A percentile compares a stretch with the other conserved stretches of the same genome.
phyloP scores from a whole-genome alignment of 2,888 invertebrate species.

The Aleiodes testaceus region DNA sequence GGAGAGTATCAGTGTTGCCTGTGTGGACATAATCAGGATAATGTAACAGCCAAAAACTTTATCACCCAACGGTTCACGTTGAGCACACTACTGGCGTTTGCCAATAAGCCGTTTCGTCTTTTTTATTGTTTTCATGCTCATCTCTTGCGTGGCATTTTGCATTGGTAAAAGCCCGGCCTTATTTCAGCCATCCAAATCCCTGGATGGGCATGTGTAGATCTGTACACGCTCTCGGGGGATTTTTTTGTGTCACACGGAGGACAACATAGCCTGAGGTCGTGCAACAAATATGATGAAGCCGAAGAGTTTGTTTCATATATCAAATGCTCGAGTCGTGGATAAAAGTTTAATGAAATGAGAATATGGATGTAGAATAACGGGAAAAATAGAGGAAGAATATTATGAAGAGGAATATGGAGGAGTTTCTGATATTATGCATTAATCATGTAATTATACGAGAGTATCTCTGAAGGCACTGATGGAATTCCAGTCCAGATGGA shows the following conservation, averaged over 20 bases:
- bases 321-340: no score
- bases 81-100: constrained; percentile 21
- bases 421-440: no score
- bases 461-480: no score
- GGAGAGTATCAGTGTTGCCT: constrained; percentile 29
- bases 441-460: no score
- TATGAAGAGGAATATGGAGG: no score
- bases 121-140: neutral
- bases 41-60: constrained; percentile 43
- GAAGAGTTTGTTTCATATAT: constrained; percentile 30
- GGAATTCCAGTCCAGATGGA: no score
- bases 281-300: constrained; percentile 34
- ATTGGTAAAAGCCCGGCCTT: neutral
- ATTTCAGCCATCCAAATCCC: no score
- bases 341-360: no score
- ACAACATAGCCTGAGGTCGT: neutral
- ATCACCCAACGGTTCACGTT: constrained; percentile 38
- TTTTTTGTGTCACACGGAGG: constrained; percentile 5
- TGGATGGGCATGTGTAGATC: no score
- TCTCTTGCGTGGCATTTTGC: constrained; percentile 24
- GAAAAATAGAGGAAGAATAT: no score
- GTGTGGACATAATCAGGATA: constrained; percentile 41
- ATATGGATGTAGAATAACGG: no score
- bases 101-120: neutral
- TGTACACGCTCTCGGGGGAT: neutral